A percentile compares a stretch with the other conserved stretches of the same genome.
Conservation (phyloP, 2,888 invertebrate species). For the Diarsia dahlii region DNA sequence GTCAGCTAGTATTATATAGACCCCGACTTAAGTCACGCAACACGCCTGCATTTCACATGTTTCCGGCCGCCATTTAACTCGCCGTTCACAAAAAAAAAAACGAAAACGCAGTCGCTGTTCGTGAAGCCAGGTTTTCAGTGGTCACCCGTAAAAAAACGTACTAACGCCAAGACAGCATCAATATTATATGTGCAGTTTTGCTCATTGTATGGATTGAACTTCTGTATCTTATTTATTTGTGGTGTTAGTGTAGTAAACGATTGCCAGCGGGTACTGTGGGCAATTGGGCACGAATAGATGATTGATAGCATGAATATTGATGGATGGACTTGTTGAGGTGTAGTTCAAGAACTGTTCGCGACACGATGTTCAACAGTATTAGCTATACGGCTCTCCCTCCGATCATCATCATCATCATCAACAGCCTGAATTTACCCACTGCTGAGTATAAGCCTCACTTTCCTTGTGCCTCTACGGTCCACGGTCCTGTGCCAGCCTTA, state of each 20-base stretch:
- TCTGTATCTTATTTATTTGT: not conserved
- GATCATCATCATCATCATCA: too few species aligned
- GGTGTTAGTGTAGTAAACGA: slow-evolving; percentile 2
- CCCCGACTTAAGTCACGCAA: not conserved
- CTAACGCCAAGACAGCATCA: too few species aligned
- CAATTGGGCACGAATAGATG: slow-evolving; percentile 22
- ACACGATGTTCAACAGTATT: not conserved
- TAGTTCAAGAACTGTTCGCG: not conserved
- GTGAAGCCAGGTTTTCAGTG: too few species aligned
- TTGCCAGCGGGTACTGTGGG: slow-evolving; percentile 13
- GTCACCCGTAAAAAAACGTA: too few species aligned
- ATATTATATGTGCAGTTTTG: too few species aligned
- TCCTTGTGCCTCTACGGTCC: too few species aligned
- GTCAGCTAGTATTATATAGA: too few species aligned
- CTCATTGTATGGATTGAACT: not conserved
- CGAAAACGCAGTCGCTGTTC: too few species aligned
- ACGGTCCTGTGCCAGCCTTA: too few species aligned
- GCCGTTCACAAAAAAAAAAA: too few species aligned
- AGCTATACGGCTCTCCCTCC: not conserved
- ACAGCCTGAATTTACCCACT: too few species aligned
- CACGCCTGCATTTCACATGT: not conserved
- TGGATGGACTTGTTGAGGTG: slow-evolving; percentile 9
- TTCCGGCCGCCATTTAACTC: not conserved
- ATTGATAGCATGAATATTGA: slow-evolving; percentile 32
- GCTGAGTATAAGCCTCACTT: too few species aligned